A percentile compares a stretch with the other conserved stretches of the same genome.
phyloP scores from a whole-genome alignment of 2,113 vertebrate species.

The Ophthalmolycus amberensis region DNA sequence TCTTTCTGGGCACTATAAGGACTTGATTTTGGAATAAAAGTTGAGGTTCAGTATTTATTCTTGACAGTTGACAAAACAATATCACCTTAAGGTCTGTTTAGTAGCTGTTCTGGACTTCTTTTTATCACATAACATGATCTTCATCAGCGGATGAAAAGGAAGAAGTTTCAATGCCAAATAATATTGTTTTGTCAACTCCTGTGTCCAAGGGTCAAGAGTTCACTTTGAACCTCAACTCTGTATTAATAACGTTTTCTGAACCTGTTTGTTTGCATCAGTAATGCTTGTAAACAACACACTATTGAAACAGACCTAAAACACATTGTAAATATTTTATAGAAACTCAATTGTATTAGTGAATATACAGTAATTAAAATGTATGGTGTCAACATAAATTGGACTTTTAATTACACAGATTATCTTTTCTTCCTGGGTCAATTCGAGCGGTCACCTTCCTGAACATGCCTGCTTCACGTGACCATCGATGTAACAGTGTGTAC shows the following conservation, averaged over 20 bases:
- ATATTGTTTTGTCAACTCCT: background rate
- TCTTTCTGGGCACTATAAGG: background rate
- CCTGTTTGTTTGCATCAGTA: background rate
- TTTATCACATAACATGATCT: background rate
- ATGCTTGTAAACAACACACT: background rate
- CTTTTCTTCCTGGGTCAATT: background rate
- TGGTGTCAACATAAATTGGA: background rate
- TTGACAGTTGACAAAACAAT: no score
- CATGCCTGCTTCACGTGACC: constrained; percentile 13
- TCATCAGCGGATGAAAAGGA: background rate
- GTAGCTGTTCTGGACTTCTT: background rate
- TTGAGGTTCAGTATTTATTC: background rate
- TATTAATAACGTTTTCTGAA: background rate
- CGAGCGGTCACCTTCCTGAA: background rate
- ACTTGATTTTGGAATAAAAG: background rate
- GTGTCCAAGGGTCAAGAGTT: background rate
- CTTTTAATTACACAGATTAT: background rate
- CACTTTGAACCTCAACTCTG: background rate
- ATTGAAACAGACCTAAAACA: background rate
- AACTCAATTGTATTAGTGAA: background rate
- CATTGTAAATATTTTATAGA: background rate
- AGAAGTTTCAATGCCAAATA: background rate
- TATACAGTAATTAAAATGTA: background rate
- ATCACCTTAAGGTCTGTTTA: background rate
- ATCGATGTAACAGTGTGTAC: background rate